phyloP scores from a whole-genome alignment of 2,888 invertebrate genomes.

The Pseudococcus jackbeardsleyi region DNA sequence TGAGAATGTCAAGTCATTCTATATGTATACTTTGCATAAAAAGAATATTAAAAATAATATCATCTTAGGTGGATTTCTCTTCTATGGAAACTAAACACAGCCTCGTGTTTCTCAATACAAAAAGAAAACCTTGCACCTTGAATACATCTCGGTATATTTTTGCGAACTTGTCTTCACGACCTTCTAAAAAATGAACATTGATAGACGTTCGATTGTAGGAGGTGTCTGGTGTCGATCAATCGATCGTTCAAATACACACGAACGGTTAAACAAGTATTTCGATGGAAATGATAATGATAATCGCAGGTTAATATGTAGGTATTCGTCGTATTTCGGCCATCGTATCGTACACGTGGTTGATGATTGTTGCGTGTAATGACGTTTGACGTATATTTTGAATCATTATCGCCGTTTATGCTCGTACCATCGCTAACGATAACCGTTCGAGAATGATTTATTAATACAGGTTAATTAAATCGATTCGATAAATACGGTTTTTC shows the following conservation, averaged over 20 bases:
- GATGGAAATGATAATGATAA: neutral
- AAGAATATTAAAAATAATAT: neutral
- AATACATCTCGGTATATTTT: neutral
- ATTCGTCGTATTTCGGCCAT: neutral
- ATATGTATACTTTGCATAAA: neutral
- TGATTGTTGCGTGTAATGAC: neutral
- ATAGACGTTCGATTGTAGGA: neutral
- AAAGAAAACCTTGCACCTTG: conserved; percentile 10
- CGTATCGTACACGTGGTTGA: conserved; percentile 8
- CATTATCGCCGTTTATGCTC: neutral
- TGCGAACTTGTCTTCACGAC: neutral
- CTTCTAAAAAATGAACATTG: neutral
- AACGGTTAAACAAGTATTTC: neutral
- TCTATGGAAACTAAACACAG: neutral
- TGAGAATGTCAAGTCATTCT: neutral
- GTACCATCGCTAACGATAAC: conserved; percentile 18
- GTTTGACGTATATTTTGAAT: conserved; percentile 15
- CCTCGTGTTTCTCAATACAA: neutral
- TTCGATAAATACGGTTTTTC: conserved; percentile 35
- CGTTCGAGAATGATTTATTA: conserved; percentile 32
- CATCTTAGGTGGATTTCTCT: neutral
- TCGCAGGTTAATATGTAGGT: neutral
- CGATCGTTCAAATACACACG: neutral
- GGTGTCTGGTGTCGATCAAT: conserved; percentile 6
- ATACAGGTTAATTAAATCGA: conserved; percentile 21